A percentile compares a stretch with the other conserved stretches of the same genome.
Evolutionary conservation across 2,113 vertebrate genomes (phyloP).

Genomic region (Pelecanus crispus): DNA sequence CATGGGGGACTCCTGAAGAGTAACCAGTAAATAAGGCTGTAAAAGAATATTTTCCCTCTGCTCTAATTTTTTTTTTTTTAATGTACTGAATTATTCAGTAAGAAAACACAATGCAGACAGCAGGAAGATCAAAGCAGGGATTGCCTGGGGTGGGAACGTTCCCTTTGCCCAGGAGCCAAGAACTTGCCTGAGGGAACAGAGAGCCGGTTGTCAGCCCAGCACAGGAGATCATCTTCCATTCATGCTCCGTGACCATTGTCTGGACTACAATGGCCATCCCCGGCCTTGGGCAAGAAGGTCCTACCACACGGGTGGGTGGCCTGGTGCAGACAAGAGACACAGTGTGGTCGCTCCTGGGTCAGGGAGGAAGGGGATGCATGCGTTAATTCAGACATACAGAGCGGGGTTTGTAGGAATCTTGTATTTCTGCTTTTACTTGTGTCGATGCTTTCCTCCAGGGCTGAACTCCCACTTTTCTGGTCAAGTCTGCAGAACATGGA

Average conservation of each 20-base stretch:
- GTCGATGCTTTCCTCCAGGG: background rate
- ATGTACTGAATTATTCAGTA: background rate
- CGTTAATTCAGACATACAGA: background rate
- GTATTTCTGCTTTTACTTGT: background rate
- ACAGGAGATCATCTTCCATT: constrained; percentile 62
- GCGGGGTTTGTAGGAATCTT: background rate
- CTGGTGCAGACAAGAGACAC: background rate
- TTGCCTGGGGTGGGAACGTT: background rate
- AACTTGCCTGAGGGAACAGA: background rate
- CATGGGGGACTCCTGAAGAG: background rate
- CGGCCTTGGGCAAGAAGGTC: background rate
- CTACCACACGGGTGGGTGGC: background rate
- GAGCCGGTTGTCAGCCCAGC: constrained; percentile 37
- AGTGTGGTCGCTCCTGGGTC: background rate
- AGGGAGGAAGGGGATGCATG: background rate
- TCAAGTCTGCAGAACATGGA: background rate
- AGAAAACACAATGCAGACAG: background rate
- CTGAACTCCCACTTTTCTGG: background rate
- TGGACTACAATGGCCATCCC: background rate
- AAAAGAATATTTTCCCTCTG: background rate
- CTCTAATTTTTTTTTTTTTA: background rate
- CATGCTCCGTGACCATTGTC: background rate
- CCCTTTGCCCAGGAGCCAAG: constrained; percentile 27
- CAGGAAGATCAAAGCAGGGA: constrained; percentile 25
- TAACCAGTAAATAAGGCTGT: background rate